Percentiles rank a stretch among this genome's conserved stretches.
phyloP scores from a whole-genome alignment of 2,113 vertebrate genomes.

The Chunga burmeisteri region DNA sequence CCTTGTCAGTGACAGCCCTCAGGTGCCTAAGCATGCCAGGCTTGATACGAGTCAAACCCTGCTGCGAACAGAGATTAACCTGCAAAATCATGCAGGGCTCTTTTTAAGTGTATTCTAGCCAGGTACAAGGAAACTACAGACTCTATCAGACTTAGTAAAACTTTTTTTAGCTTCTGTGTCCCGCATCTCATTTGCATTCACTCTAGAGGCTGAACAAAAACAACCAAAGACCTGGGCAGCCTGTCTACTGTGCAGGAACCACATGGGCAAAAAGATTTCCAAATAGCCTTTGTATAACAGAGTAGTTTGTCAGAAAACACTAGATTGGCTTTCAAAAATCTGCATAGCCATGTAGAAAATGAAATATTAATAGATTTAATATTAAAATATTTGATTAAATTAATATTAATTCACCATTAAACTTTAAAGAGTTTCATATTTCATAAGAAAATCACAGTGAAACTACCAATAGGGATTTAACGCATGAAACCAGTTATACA shows the following conservation, averaged over 20 bases:
- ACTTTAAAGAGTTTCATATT: constrained; percentile 74
- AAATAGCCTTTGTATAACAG: background rate
- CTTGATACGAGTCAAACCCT: constrained; percentile 58
- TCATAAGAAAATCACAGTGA: constrained; percentile 62
- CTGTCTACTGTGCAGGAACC: background rate
- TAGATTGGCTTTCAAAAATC: constrained; percentile 54
- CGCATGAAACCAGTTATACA: constrained; percentile 37
- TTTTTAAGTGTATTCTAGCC: constrained; percentile 2
- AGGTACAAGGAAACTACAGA: constrained; percentile 17
- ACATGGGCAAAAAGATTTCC: background rate
- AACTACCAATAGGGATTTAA: constrained; percentile 56
- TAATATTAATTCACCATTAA: constrained; percentile 74
- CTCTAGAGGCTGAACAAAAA: constrained; percentile 51
- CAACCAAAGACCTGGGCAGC: background rate
- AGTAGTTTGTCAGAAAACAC: constrained; percentile 53
- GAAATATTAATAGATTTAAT: constrained; percentile 73
- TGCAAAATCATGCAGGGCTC: background rate
- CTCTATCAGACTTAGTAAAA: constrained; percentile 52
- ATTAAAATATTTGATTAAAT: constrained; percentile 76
- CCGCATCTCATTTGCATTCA: constrained; percentile 49
- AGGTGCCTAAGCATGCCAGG: constrained; percentile 50
- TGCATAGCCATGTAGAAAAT: constrained; percentile 52
- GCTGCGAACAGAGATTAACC: constrained; percentile 68
- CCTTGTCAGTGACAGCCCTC: constrained; percentile 71
- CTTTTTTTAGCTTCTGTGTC: background rate